phyloP scores from a whole-genome alignment of 2,113 vertebrate species.

The Brachirus orientalis region DNA sequence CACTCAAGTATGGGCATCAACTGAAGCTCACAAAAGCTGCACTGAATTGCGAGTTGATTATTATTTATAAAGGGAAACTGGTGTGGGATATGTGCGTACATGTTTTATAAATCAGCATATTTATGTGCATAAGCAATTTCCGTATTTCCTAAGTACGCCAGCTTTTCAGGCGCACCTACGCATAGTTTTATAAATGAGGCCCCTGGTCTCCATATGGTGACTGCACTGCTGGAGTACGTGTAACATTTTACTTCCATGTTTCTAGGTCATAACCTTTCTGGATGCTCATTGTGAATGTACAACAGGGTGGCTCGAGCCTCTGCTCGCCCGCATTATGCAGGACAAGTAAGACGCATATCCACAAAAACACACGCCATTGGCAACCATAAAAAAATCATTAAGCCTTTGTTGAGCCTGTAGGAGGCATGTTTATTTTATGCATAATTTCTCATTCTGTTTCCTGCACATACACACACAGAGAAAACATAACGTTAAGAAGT shows the following conservation, averaged over 20 bases:
- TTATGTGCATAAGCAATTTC: too few relatives aligned
- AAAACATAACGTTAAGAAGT: neutral
- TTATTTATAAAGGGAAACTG: too few relatives aligned
- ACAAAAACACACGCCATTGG: slow-evolving; percentile 13
- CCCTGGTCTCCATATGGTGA: slow-evolving; percentile 25
- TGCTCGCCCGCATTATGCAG: slow-evolving; percentile 93
- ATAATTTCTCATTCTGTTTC: slow-evolving; percentile 70
- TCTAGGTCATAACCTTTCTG: slow-evolving; percentile 93
- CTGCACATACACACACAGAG: slow-evolving; percentile 17
- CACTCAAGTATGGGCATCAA: too few relatives aligned
- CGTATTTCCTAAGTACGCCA: too few relatives aligned
- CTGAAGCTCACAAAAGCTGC: too few relatives aligned
- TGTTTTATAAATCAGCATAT: too few relatives aligned
- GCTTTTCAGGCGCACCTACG: too few relatives aligned
- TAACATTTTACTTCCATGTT: slow-evolving; percentile 26
- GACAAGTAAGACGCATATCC: slow-evolving; percentile 86
- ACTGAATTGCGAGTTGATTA: too few relatives aligned
- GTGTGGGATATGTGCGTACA: too few relatives aligned
- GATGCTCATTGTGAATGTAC: slow-evolving; percentile 99
- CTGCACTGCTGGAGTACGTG: slow-evolving; percentile 20
- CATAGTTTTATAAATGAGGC: too few relatives aligned
- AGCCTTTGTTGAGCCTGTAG: slow-evolving; percentile 59
- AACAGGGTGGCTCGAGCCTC: slow-evolving; percentile 95
- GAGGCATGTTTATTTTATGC: slow-evolving; percentile 66
- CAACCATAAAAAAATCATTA: slow-evolving; percentile 56